These are phyloP conservation scores for Endomychus coccineus DNA, from an alignment of 2,888 invertebrate species.

Conservation along the genomic window DNA sequence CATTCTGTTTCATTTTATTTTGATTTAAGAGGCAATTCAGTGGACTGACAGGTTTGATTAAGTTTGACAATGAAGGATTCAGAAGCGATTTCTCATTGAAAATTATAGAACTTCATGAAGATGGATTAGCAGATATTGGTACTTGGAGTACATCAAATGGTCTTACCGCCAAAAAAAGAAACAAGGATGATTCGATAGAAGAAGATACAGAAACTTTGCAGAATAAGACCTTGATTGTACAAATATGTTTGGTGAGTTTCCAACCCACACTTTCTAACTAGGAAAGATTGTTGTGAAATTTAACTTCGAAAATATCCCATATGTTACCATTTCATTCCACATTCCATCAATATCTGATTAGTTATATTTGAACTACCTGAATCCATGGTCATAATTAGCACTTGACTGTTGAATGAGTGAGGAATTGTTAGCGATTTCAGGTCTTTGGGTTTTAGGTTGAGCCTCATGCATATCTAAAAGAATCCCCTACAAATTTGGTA, in stretches of 20 bases:
- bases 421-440: too few relatives aligned
- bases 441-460: conserved; percentile 44
- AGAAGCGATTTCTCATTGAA: conserved; percentile 41
- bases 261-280: too few relatives aligned
- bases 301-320: too few relatives aligned
- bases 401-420: too few relatives aligned
- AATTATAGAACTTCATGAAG: conserved; percentile 37
- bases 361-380: neutral
- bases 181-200: conserved; percentile 24
- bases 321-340: too few relatives aligned
- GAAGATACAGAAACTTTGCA: conserved; percentile 54
- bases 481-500: conserved; percentile 43
- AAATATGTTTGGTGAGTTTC: conserved; percentile 55
- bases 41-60: conserved; percentile 39
- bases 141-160: conserved; percentile 40
- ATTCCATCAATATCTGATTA: neutral
- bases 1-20: neutral
- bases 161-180: conserved; percentile 34
- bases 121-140: conserved; percentile 38
- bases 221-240: conserved; percentile 64
- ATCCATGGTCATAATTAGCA: neutral
- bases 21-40: conserved; percentile 30
- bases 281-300: too few relatives aligned
- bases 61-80: conserved; percentile 41
- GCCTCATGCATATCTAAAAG: conserved; percentile 58